phyloP scores from a whole-genome alignment of 2,113 vertebrate genomes.

The Entomyzon cyanotis region DNA sequence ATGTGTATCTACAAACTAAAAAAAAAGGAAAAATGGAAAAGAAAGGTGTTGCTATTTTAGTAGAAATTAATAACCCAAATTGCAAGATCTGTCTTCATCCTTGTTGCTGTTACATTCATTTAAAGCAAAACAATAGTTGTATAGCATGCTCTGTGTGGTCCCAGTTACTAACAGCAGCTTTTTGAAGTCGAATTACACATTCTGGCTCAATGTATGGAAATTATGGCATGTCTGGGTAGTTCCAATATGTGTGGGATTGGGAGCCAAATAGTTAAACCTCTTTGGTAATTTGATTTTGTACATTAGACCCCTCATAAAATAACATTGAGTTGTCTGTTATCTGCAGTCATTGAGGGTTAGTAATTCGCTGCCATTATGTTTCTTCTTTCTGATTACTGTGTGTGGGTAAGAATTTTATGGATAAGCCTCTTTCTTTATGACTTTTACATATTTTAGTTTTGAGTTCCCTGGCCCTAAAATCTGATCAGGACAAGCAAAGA shows the following conservation, averaged over 20 bases:
- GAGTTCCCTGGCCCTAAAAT: not conserved
- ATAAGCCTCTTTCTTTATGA: not conserved
- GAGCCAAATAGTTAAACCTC: not conserved
- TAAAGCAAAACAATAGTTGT: not conserved
- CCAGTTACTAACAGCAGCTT: not conserved
- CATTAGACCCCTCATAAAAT: not conserved
- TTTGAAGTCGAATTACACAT: not conserved
- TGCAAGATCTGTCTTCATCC: not conserved
- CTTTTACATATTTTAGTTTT: not conserved
- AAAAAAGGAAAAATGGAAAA: not conserved
- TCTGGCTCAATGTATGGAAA: not conserved
- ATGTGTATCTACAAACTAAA: not conserved
- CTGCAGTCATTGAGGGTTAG: not conserved
- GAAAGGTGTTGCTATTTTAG: not conserved
- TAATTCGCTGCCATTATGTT: not conserved
- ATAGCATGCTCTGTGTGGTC: not conserved
- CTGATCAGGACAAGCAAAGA: not conserved
- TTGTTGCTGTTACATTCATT: not conserved
- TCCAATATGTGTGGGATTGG: not conserved
- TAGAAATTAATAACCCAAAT: not conserved
- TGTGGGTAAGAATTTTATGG: not conserved
- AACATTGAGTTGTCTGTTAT: not conserved
- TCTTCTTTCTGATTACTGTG: not conserved
- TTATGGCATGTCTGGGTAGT: not conserved
- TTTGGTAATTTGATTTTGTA: not conserved